These are phyloP conservation scores for Cheilosia vulpina DNA, from an alignment of 2,888 invertebrate species.

Conservation along the genomic window DNA sequence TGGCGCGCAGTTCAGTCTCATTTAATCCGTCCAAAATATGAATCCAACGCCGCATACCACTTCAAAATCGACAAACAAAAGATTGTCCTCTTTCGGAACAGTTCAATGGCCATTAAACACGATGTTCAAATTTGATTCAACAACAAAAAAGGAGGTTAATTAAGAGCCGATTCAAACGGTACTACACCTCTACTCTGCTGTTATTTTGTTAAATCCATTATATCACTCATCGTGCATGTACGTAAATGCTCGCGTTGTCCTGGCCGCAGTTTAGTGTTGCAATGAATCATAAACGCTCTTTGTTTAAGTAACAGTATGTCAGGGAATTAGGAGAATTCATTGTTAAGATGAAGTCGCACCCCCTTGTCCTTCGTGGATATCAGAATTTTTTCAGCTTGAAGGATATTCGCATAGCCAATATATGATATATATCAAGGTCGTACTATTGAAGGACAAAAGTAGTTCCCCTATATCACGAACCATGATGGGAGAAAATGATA, in stretches of 20 bases:
- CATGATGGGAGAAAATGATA: neutral
- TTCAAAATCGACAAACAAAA: constrained; percentile 47
- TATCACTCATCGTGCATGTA: constrained; percentile 14
- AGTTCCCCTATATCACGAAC: constrained; percentile 9
- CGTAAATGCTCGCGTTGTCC: constrained; percentile 28
- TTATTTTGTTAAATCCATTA: constrained; percentile 60
- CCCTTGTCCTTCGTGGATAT: constrained; percentile 40
- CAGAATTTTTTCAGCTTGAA: constrained; percentile 35
- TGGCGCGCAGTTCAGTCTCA: constrained; percentile 23
- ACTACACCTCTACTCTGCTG: constrained; percentile 3
- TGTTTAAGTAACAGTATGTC: constrained; percentile 53
- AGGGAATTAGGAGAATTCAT: constrained; percentile 21
- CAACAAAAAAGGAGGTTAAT: constrained; percentile 63
- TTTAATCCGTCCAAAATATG: constrained; percentile 22
- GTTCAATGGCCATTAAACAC: constrained; percentile 66
- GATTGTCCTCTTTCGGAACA: constrained; percentile 32
- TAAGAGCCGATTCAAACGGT: constrained; percentile 61
- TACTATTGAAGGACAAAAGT: constrained; percentile 42
- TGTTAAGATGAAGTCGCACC: constrained; percentile 46
- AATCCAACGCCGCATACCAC: neutral
- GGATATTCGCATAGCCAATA: constrained; percentile 27
- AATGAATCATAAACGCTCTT: constrained; percentile 58
- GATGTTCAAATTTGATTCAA: constrained; percentile 48
- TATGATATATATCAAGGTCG: constrained; percentile 38
- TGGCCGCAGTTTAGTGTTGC: constrained; percentile 27